Evolutionary conservation across 2,797 vertebrate genomes (phyloP), one percentile per base, ranked within the genome.

Genomic region (Moxostoma hubbsi): DNA sequence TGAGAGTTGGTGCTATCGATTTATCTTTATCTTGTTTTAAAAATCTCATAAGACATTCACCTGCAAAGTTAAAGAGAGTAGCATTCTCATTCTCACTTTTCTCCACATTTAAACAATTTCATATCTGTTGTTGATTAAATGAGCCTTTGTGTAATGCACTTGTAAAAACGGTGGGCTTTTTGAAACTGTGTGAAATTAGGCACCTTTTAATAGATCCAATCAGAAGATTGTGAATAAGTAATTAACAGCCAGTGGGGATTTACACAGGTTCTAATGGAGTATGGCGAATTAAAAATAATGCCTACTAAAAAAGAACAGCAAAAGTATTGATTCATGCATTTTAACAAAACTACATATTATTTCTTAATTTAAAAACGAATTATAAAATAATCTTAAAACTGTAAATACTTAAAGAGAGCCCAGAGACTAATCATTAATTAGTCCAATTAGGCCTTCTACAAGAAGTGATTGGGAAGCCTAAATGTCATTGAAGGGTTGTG

Each of bases 161-260:
- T 55, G 47, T 75, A 78, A 80, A 16, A 53, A 71, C 18, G 1
- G 11, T 45, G 55, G 9, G 50, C 68, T 51, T 24, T 79, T 82
- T 85, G 46, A 76, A 67, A 72, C 83, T 65, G 57, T 66, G 73
- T 76, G 78, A 81, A 84, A 77, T 77, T 18, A 75, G 16, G 50
- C 70, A 73, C 62, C 18, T 55, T 80, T 53, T 47, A 57, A 73
- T 57, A 67, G 49, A 75, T 71, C 79, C 59, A 70, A 51, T 16
- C 7, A 54, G 66, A 59, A 57, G 49, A 81, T 79, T 70, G 64
- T 70, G 73, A 75, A 73, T 66, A 64, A n/a, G 16, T 51, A 6
- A 68, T 66, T 61, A 68, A 57, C 62, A 46, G 24, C 15, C 45
- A 58, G 47, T 49, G 50, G 13, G 18, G n/a, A 45, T 51, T 75